phyloP scores from a whole-genome alignment of 1,140 invertebrate species.

The Neomicropteryx cornuta region DNA sequence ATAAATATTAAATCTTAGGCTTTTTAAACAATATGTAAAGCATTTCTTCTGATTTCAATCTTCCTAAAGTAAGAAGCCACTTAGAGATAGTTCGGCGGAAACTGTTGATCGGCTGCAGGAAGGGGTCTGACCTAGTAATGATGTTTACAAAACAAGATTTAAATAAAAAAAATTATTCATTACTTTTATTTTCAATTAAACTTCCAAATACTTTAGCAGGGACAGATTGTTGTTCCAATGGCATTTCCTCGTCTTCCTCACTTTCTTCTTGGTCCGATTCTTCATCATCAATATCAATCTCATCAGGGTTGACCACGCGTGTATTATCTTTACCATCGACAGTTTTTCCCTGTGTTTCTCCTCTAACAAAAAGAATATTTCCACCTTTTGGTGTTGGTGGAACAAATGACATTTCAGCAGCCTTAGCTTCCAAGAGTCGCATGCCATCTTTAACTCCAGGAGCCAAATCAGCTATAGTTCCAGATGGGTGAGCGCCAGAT shows the following conservation, averaged over 20 bases:
- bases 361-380: conserved; percentile 75
- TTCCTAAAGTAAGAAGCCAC: no score
- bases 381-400: conserved; percentile 35
- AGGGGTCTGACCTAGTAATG: no score
- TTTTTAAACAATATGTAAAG: no score
- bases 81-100: no score
- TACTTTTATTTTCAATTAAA: conserved; percentile 36
- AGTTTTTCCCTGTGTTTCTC: conserved; percentile 68
- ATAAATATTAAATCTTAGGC: no score
- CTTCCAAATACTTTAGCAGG: conserved; percentile 82
- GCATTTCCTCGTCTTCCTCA: conserved; percentile 49
- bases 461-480: conserved; percentile 53
- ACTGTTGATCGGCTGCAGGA: no score
- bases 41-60: no score
- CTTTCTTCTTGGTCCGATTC: conserved; percentile 61
- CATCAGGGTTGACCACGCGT: conserved; percentile 80
- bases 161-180: no score
- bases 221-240: conserved; percentile 67
- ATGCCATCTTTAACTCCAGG: conserved; percentile 73
- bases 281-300: conserved; percentile 84
- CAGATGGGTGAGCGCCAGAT: conserved; percentile 50
- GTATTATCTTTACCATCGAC: conserved; percentile 54
- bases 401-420: conserved; percentile 45
- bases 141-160: no score
- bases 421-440: conserved; percentile 77